These are phyloP conservation scores for Takifugu flavidus DNA, from an alignment of 2,113 vertebrate genomes.

Conservation along the genomic window DNA sequence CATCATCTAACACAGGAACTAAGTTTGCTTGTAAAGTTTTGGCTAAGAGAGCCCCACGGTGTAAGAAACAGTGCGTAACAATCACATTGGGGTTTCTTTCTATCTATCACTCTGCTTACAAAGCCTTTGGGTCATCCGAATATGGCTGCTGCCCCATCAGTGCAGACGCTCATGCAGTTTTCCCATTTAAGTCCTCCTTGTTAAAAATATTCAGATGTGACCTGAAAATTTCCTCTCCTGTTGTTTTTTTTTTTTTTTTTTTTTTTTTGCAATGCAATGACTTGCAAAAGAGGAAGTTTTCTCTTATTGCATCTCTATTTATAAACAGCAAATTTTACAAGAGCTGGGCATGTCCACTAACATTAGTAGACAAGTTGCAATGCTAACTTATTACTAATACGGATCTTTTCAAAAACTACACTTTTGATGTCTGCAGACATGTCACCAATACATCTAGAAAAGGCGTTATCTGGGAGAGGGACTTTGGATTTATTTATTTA, in stretches of 20 bases:
- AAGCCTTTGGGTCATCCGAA: conserved; percentile 5
- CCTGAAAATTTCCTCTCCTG: conserved; percentile 15
- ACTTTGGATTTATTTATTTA: too few species aligned
- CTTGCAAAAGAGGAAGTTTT: too few species aligned
- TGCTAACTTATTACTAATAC: too few species aligned
- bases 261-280: too few species aligned
- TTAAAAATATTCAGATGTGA: conserved; percentile 25
- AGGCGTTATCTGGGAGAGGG: too few species aligned
- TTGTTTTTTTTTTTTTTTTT: conserved; percentile 16
- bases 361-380: neutral
- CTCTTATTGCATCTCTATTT: conserved; percentile 12
- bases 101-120: conserved; percentile 13
- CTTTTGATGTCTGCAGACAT: too few species aligned
- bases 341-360: neutral
- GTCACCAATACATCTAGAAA: too few species aligned
- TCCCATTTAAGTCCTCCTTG: too few species aligned
- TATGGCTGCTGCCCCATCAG: neutral
- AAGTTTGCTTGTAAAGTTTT: too few species aligned
- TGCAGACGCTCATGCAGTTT: conserved; percentile 19
- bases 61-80: conserved; percentile 8
- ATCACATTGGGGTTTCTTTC: conserved; percentile 4
- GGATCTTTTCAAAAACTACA: too few species aligned
- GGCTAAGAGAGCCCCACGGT: conserved; percentile 10
- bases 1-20: too few species aligned
- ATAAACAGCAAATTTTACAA: too few species aligned